These are phyloP conservation scores for Euspilapteryx auroguttella DNA, from an alignment of 2,888 invertebrate genomes.

Conservation along the genomic window DNA sequence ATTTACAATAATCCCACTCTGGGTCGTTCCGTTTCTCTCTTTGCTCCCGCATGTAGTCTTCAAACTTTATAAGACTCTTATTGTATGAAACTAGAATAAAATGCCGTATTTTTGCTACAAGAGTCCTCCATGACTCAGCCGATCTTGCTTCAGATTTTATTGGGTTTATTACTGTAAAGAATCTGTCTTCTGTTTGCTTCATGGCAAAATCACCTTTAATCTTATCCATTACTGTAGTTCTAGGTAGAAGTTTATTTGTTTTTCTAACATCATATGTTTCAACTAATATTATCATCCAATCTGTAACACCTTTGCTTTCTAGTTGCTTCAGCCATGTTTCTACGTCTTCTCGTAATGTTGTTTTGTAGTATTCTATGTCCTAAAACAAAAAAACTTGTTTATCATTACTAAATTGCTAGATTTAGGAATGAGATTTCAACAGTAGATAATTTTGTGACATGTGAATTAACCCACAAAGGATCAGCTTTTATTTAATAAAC, in stretches of 20 bases:
- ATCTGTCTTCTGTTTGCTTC: slow-evolving; percentile 81
- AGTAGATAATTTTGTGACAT: too few relatives aligned
- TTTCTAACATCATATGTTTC: slow-evolving; percentile 91
- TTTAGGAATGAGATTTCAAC: too few relatives aligned
- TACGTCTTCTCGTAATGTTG: slow-evolving; percentile 84
- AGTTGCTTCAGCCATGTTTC: slow-evolving; percentile 84
- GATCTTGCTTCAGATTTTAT: slow-evolving; percentile 86
- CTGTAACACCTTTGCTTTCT: slow-evolving; percentile 72
- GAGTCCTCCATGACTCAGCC: slow-evolving; percentile 86
- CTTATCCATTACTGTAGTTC: slow-evolving; percentile 93
- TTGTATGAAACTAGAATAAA: slow-evolving; percentile 86
- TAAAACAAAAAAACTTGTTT: slow-evolving; percentile 36
- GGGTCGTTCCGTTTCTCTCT: slow-evolving; percentile 87
- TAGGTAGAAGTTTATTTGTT: slow-evolving; percentile 86
- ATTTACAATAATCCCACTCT: slow-evolving; percentile 93
- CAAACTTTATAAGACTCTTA: slow-evolving; percentile 81
- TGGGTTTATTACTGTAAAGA: slow-evolving; percentile 89
- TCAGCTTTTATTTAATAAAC: too few relatives aligned
- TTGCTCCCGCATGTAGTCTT: slow-evolving; percentile 87
- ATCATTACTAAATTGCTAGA: too few relatives aligned
- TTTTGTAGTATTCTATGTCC: slow-evolving; percentile 93
- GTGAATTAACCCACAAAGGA: too few relatives aligned
- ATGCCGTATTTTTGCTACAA: slow-evolving; percentile 81
- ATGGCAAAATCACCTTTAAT: slow-evolving; percentile 91
- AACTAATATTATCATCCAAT: slow-evolving; percentile 93